Evolutionary conservation across 1,140 invertebrate species (phyloP), one percentile per base, ranked within the genome.

Genomic region (Muscidifurax raptorellus): DNA sequence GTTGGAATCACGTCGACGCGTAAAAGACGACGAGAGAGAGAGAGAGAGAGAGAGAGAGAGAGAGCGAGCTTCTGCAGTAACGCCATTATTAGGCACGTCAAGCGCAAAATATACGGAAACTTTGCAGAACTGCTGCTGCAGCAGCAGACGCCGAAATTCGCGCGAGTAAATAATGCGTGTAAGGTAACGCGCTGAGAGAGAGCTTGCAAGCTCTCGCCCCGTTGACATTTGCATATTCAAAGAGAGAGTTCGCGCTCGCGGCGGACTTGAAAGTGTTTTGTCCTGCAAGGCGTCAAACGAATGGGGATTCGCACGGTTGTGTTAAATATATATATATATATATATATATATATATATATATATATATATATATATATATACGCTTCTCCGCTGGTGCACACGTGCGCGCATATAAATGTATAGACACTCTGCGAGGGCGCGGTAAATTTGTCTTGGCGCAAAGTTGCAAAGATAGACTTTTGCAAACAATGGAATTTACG

Each of bases 151-250:
- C 44, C 67, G 36, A 52, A 74, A 69, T 69, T 40, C 44, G 30
- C 67, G 3, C 25, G 71, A 81, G 47, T 47, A 81, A 81, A 81
- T 81, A 74, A 81, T 52, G 67, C 52, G 52, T 75, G 13, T 66
- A 75, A 75, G 13, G 28, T 40, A 75, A 81, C 67, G 15, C 36
- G 28, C 32, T 52, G 18, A 66, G 9, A 44, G 22, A 74, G 32
- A 36, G 71, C 71, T 71, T 71, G 18, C 67, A 13, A 7, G 67
- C 18, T 59, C 52, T 59, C 47, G 64, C 25, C 52, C 32, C 59
- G 52, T 76, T 76, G 59, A 83, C 36, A 83, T 83, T 77, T 76
- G 36, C 74, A 77, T 69, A 83, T 69, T 82, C 80, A 75, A 66
- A 82, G 52, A 13, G 72, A 75, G 69, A 75, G 13, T 27, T 59